A percentile compares a stretch with the other conserved stretches of the same genome.
Conservation (phyloP, 2,888 invertebrate species). For the Synergus gifuensis region DNA sequence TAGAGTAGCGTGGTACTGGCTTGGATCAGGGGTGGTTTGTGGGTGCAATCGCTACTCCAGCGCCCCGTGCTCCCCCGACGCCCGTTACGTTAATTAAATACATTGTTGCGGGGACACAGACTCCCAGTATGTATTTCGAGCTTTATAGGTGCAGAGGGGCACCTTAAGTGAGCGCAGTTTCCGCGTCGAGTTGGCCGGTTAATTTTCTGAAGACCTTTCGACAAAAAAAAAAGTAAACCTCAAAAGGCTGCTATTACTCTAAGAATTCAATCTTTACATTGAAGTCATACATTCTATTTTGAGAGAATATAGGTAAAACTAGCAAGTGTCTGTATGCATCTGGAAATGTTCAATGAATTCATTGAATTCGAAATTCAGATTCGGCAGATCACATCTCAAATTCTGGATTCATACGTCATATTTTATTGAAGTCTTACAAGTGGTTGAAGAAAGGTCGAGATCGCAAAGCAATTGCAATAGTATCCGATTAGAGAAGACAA, state of each 20-base stretch:
- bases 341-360: too few relatives aligned
- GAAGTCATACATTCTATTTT: neutral
- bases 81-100: constrained; percentile 62
- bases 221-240: neutral
- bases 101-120: constrained; percentile 70
- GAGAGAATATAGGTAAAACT: neutral
- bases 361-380: too few relatives aligned
- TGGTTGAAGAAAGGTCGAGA: too few relatives aligned
- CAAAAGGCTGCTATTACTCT: neutral
- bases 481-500: too few relatives aligned
- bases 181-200: constrained; percentile 33
- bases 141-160: constrained; percentile 75
- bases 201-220: constrained; percentile 36
- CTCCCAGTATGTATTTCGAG: constrained; percentile 71
- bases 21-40: constrained; percentile 71
- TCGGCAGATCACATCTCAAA: too few relatives aligned
- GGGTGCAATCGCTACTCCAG: constrained; percentile 75
- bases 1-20: constrained; percentile 60
- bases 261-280: neutral
- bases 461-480: too few relatives aligned
- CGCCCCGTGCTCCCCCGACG: constrained; percentile 72
- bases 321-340: too few relatives aligned
- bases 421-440: too few relatives aligned
- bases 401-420: too few relatives aligned
- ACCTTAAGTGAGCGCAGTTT: constrained; percentile 61